Percentiles rank a stretch among this genome's conserved stretches.
phyloP scores from a whole-genome alignment of 2,113 vertebrate genomes.

The Leptobrachium leishanense region DNA sequence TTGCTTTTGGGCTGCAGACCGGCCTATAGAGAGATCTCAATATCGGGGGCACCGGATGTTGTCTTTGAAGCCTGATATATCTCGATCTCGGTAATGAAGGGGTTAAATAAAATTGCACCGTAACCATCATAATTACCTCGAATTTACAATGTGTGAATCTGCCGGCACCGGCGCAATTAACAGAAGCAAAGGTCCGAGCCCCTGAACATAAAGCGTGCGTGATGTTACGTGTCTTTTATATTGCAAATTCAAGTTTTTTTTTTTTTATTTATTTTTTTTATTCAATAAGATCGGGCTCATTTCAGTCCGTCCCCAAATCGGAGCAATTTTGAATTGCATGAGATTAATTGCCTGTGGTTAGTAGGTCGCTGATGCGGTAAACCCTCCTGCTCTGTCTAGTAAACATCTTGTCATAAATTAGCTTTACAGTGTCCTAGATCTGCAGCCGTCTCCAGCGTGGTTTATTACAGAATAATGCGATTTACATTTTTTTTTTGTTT shows the following conservation, averaged over 20 bases:
- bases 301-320: constrained; percentile 4
- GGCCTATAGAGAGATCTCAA: no score
- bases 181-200: neutral
- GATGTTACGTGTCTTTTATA: neutral
- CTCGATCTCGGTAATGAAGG: no score
- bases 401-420: constrained; percentile 20
- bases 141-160: no score
- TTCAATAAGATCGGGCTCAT: neutral
- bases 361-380: constrained; percentile 21
- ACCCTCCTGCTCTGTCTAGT: constrained; percentile 12
- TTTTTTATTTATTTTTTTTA: no score
- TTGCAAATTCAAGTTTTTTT: neutral
- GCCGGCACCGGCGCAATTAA: neutral
- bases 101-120: no score
- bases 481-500: constrained; percentile 9
- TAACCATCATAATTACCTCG: no score
- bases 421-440: neutral
- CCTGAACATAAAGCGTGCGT: neutral
- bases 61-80: no score
- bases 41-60: no score
- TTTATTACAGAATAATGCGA: constrained; percentile 1
- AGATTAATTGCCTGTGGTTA: constrained; percentile 30
- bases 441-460: neutral
- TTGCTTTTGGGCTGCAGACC: no score
- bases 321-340: constrained; percentile 6